Percentiles rank a stretch among this genome's conserved stretches.
These are phyloP conservation scores for Leptarthrus brevirostris DNA, from an alignment of 2,888 invertebrate species.

Conservation along the genomic window DNA sequence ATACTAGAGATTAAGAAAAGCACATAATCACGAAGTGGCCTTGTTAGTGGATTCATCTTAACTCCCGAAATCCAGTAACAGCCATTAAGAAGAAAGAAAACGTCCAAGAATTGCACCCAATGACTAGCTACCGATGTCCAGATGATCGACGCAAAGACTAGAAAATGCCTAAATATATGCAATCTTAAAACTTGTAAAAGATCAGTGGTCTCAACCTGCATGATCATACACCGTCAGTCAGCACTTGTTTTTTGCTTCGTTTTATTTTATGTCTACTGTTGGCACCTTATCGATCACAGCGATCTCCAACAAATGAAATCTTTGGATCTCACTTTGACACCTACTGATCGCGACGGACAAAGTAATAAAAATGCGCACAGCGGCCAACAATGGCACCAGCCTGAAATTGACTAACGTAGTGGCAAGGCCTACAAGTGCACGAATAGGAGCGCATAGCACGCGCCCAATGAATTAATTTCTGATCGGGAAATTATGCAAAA, in stretches of 20 bases:
- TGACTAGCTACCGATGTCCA: not conserved
- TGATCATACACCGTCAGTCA: too few relatives aligned
- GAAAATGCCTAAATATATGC: not conserved
- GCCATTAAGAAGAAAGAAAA: not conserved
- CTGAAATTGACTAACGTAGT: slow-evolving; percentile 17
- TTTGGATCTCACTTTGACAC: slow-evolving; percentile 34
- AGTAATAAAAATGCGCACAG: slow-evolving; percentile 15
- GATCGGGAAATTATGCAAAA: slow-evolving; percentile 26
- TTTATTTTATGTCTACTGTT: slow-evolving; percentile 10
- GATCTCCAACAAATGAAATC: slow-evolving; percentile 30
- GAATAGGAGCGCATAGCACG: slow-evolving; percentile 17
- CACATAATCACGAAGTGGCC: slow-evolving; percentile 15
- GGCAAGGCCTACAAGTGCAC: slow-evolving; percentile 23
- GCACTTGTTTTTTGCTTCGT: not conserved
- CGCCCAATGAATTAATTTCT: slow-evolving; percentile 44
- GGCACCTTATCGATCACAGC: not conserved
- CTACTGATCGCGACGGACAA: slow-evolving; percentile 26
- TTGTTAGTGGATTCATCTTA: slow-evolving; percentile 32
- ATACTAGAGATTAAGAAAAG: not conserved
- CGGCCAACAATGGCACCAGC: slow-evolving; percentile 32
- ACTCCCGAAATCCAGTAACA: slow-evolving; percentile 18
- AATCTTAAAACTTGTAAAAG: not conserved
- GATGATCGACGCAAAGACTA: not conserved
- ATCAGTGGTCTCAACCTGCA: too few relatives aligned
- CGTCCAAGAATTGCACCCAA: too few relatives aligned